phyloP scores from a whole-genome alignment of 2,797 vertebrate genomes.

The Centroberyx gerrardi region DNA sequence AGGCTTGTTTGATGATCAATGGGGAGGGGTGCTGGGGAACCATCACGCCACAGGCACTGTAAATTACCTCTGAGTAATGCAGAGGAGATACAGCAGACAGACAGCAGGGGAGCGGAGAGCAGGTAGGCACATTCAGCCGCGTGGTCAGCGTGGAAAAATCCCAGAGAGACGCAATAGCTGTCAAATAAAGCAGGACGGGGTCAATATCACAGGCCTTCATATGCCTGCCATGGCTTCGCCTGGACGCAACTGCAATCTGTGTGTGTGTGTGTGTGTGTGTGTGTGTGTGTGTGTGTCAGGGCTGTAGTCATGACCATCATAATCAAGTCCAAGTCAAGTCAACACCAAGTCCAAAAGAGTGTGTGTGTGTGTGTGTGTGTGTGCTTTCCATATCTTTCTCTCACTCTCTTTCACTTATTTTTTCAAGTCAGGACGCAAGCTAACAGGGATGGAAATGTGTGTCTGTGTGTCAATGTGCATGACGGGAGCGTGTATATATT shows the following conservation, averaged over 20 bases:
- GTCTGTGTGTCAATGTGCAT: not conserved
- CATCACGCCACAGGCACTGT: slow-evolving; percentile 63
- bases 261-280: not conserved
- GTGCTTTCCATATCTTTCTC: too few relatives aligned
- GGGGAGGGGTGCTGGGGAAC: slow-evolving; percentile 57
- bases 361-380: too few relatives aligned
- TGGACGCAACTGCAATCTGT: slow-evolving; percentile 14
- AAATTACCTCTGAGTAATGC: slow-evolving; percentile 74
- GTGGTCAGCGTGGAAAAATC: slow-evolving; percentile 43
- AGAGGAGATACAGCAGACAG: slow-evolving; percentile 51
- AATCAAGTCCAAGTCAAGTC: too few relatives aligned
- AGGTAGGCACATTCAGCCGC: slow-evolving; percentile 44
- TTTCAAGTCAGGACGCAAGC: too few relatives aligned
- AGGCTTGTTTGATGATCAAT: slow-evolving; percentile 78
- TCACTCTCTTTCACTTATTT: too few relatives aligned
- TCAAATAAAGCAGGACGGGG: slow-evolving; percentile 58
- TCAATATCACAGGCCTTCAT: slow-evolving; percentile 52
- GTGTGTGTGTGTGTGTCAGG: not conserved
- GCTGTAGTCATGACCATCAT: too few relatives aligned
- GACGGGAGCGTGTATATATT: not conserved
- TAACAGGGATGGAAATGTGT: too few relatives aligned
- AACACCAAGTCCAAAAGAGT: too few relatives aligned
- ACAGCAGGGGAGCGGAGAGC: slow-evolving; percentile 16
- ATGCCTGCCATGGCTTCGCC: not conserved
- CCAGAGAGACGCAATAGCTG: slow-evolving; percentile 45